Conservation (phyloP, 2,888 invertebrate species). For the Diaperis boleti region DNA sequence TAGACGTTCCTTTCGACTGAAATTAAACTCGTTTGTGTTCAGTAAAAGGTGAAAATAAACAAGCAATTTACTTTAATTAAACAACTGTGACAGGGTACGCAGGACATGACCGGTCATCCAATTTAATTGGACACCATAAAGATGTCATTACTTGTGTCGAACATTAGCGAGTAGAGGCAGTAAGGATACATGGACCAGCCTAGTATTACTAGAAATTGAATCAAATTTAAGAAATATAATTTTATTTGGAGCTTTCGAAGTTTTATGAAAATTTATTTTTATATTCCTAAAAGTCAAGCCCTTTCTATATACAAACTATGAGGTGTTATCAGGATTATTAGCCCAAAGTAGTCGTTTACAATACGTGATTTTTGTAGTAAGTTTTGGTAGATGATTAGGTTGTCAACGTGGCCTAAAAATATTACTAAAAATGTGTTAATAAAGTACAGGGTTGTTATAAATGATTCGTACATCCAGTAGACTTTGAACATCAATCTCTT, state of each 20-base stretch:
- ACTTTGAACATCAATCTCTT: too few relatives aligned
- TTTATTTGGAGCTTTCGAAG: slow-evolving; percentile 59
- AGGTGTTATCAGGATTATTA: slow-evolving; percentile 24
- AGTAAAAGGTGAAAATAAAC: not conserved
- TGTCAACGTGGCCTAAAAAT: not conserved
- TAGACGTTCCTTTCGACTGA: slow-evolving; percentile 1
- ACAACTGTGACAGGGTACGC: slow-evolving; percentile 56
- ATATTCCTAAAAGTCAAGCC: too few relatives aligned
- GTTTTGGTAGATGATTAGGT: slow-evolving; percentile 18
- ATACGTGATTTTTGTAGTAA: slow-evolving; percentile 4
- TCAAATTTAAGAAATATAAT: too few relatives aligned
- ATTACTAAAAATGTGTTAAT: not conserved
- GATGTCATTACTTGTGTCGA: slow-evolving; percentile 58
- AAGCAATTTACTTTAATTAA: slow-evolving; percentile 67
- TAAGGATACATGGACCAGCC: slow-evolving; percentile 73
- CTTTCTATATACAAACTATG: too few relatives aligned
- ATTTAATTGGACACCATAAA: slow-evolving; percentile 69
- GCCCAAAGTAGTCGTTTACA: slow-evolving; percentile 26
- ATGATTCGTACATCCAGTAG: not conserved
- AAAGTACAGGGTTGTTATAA: too few relatives aligned
- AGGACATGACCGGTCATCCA: slow-evolving; percentile 72
- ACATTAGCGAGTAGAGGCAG: slow-evolving; percentile 71
- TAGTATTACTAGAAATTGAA: slow-evolving; percentile 69
- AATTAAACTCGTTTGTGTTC: not conserved
- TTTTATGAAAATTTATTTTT: too few relatives aligned